Percentiles rank a stretch among this genome's conserved stretches.
Conservation (phyloP, 2,888 invertebrate genomes). For the Stenichneumon culpator region DNA sequence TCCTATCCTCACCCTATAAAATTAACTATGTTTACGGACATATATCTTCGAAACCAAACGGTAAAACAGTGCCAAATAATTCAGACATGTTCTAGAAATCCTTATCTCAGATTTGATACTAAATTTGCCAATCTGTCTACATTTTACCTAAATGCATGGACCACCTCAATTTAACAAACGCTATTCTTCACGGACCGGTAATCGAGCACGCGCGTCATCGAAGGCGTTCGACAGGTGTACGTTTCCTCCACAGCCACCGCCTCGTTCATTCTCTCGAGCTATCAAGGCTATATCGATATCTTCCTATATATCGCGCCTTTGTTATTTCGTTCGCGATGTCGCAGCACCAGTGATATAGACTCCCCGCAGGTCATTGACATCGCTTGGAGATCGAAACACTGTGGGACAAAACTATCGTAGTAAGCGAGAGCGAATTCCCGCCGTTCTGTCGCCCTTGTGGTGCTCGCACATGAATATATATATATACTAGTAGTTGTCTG, state of each 20-base stretch:
- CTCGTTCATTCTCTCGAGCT: not conserved
- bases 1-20: too few species aligned
- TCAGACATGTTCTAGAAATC: too few species aligned
- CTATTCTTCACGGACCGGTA: not conserved
- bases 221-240: slow-evolving; percentile 34
- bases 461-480: not conserved
- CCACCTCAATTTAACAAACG: not conserved
- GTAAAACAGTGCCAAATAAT: too few species aligned
- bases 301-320: slow-evolving; percentile 3
- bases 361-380: slow-evolving; percentile 30
- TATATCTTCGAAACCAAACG: too few species aligned
- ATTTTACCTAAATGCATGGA: too few species aligned
- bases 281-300: slow-evolving; percentile 22
- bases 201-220: not conserved
- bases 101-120: too few species aligned
- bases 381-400: slow-evolving; percentile 27
- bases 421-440: not conserved
- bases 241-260: not conserved
- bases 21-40: too few species aligned
- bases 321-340: slow-evolving; percentile 29
- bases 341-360: not conserved
- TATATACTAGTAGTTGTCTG: not conserved
- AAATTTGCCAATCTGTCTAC: too few species aligned
- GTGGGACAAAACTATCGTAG: slow-evolving; percentile 9
- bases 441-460: slow-evolving; percentile 2